Conservation (phyloP, 1,140 invertebrate genomes). For the Tetramorium simillimum region DNA sequence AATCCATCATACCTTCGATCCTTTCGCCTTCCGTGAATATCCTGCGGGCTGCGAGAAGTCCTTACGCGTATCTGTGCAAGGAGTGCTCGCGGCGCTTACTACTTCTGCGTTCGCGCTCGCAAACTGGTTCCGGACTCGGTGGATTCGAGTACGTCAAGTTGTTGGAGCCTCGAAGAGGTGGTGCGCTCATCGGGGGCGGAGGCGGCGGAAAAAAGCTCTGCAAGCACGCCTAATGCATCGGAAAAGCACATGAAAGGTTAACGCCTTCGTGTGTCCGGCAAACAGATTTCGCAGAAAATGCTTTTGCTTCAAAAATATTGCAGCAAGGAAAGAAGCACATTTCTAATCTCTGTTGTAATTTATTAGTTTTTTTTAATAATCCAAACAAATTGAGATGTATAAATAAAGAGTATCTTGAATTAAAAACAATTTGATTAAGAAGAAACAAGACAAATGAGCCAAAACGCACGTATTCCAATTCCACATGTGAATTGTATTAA, state of each 20-base stretch:
- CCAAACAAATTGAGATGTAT: too few relatives aligned
- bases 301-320: not conserved
- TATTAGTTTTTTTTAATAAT: not conserved
- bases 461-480: too few relatives aligned
- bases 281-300: not conserved
- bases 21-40: conserved; percentile 43
- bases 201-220: conserved; percentile 85
- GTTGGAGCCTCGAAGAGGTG: conserved; percentile 81
- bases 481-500: too few relatives aligned
- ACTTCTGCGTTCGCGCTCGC: conserved; percentile 80
- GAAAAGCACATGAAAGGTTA: not conserved
- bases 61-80: conserved; percentile 84
- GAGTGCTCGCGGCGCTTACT: conserved; percentile 84
- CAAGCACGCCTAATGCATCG: conserved; percentile 82
- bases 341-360: not conserved
- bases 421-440: too few relatives aligned
- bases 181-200: conserved; percentile 83
- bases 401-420: too few relatives aligned
- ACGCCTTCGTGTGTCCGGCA: conserved; percentile 11
- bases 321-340: not conserved
- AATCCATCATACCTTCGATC: conserved; percentile 65
- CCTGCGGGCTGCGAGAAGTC: conserved; percentile 47
- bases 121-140: conserved; percentile 84
- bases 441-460: too few relatives aligned
- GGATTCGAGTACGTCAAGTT: conserved; percentile 84